phyloP scores from a whole-genome alignment of 1,140 invertebrate genomes.

The Cotesia glomerata region DNA sequence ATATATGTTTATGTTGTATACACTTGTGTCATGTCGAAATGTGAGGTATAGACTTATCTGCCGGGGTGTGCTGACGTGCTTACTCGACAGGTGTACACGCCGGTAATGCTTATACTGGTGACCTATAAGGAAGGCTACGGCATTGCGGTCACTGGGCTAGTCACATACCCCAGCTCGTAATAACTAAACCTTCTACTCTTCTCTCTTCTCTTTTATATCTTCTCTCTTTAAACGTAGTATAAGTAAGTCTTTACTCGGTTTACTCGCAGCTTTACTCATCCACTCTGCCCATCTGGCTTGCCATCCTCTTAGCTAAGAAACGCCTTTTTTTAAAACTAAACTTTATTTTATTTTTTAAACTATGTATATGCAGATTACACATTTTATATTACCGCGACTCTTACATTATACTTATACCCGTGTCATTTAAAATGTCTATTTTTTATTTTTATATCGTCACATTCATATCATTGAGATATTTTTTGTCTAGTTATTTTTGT shows the following conservation, averaged over 20 bases:
- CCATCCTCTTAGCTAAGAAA: background rate
- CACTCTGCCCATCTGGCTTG: background rate
- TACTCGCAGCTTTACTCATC: background rate
- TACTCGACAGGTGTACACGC: conserved; percentile 18
- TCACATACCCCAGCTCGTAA: background rate
- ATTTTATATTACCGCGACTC: too few relatives aligned
- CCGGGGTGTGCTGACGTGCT: conserved; percentile 4
- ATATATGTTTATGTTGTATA: background rate
- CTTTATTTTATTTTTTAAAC: too few relatives aligned
- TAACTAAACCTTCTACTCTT: background rate
- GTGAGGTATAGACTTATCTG: conserved; percentile 10
- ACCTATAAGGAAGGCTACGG: conserved; percentile 12
- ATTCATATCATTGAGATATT: too few relatives aligned
- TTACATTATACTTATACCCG: too few relatives aligned
- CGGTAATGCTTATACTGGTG: background rate
- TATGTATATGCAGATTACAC: too few relatives aligned
- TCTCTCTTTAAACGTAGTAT: background rate
- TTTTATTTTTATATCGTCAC: too few relatives aligned
- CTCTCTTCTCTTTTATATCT: background rate
- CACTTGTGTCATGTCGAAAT: background rate
- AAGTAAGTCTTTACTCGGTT: background rate
- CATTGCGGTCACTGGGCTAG: conserved; percentile 32
- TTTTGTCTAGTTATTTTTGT: too few relatives aligned
- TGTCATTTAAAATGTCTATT: too few relatives aligned
- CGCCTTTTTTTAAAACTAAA: too few relatives aligned